Conservation (phyloP, 2,113 vertebrate genomes). For the Andinoacara biseriatus region DNA sequence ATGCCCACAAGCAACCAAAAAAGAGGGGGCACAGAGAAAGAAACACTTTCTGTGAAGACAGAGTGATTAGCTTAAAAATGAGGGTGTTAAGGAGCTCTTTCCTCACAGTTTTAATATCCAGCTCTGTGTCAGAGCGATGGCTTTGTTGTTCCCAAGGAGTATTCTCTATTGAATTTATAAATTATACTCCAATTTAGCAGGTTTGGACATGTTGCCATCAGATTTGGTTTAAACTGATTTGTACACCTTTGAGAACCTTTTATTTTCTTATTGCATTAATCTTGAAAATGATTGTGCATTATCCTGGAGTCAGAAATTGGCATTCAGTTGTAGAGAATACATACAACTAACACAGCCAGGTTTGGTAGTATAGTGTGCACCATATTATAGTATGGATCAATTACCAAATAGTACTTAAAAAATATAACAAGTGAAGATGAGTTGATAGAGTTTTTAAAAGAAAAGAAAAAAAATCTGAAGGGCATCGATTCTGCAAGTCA, state of each 20-base stretch:
- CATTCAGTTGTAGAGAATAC: neutral
- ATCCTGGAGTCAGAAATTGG: neutral
- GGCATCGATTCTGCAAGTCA: neutral
- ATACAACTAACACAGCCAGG: rapidly evolving
- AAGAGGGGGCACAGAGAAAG: neutral
- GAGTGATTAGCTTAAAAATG: neutral
- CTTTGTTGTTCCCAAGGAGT: neutral
- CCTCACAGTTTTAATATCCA: neutral
- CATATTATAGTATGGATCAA: neutral
- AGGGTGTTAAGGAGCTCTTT: slow-evolving; percentile 8
- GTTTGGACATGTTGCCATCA: neutral
- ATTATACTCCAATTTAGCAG: neutral
- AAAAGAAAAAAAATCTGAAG: neutral
- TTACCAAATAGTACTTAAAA: rapidly evolving
- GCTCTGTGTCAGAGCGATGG: neutral
- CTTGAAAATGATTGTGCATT: neutral
- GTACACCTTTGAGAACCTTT: neutral
- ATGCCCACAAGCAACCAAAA: neutral
- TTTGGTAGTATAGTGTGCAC: neutral
- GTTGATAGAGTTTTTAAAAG: neutral
- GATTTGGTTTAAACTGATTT: neutral
- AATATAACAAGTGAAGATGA: neutral
- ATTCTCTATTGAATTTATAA: neutral
- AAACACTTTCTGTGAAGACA: slow-evolving; percentile 13
- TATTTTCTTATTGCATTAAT: neutral